A percentile compares a stretch with the other conserved stretches of the same genome.
These are phyloP conservation scores for Echinops telfairi DNA, from an alignment of 2,113 vertebrate genomes.

Conservation along the genomic window DNA sequence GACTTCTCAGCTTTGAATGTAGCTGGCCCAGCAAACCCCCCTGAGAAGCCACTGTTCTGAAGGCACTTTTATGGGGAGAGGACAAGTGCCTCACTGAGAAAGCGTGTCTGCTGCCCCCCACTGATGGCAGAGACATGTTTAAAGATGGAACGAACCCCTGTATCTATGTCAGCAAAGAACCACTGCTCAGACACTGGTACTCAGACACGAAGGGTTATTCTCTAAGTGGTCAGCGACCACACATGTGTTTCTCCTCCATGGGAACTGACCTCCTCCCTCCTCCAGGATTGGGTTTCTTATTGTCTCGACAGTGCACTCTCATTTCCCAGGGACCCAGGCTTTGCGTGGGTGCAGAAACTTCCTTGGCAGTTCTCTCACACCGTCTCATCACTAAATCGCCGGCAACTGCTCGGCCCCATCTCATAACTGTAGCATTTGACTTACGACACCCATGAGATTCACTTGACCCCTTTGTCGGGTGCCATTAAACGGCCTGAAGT, in stretches of 20 bases:
- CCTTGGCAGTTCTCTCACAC: neutral
- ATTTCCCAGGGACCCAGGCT: neutral
- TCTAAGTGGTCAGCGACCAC: neutral
- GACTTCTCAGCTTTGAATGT: too few species aligned
- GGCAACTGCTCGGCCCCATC: conserved; percentile 62
- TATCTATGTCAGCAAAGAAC: neutral
- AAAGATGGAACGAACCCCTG: too few species aligned
- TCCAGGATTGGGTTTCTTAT: neutral
- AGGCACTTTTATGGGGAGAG: too few species aligned
- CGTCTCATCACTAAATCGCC: neutral
- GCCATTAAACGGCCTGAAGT: conserved; percentile 70
- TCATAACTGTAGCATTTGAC: conserved; percentile 73
- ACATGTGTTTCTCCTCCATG: neutral
- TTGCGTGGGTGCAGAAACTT: neutral
- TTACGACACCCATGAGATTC: conserved; percentile 72
- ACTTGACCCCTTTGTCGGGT: conserved; percentile 79
- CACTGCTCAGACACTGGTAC: neutral
- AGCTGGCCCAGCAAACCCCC: too few species aligned
- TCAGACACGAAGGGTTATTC: fast-evolving
- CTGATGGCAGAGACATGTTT: too few species aligned
- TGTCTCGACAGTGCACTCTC: neutral
- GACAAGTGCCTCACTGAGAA: too few species aligned
- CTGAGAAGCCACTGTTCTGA: too few species aligned
- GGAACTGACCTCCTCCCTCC: neutral
- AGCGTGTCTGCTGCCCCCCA: too few species aligned